Base-by-base conservation (phyloP, 1,140 invertebrate genomes). In the Halictus rubicundus region DNA sequence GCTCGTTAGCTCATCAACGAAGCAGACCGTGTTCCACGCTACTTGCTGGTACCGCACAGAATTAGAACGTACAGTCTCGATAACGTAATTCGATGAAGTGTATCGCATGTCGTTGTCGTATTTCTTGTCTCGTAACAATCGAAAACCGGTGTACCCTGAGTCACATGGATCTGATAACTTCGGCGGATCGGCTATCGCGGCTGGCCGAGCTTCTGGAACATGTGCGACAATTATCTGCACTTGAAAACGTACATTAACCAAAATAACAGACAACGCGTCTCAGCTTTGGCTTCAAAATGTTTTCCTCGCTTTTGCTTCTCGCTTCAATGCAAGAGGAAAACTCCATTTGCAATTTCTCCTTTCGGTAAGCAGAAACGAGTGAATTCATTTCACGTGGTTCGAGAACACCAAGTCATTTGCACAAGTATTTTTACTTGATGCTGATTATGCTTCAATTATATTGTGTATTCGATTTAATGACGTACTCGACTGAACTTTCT, bases 41-140 rank as follows among this genome's bases (percentile, higher is more conserved):
- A 54, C 63, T 66, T 59, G 32, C 23, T 14, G 16, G 49, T 59
- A 2, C 68, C 57, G 14, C 2, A 6, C n/a, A 25, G 65, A 66
- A 79, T 60, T 74, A 39, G 63, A 73, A 73, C 70, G 52, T 27
- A 21, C 54, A 10, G 46, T 54, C 42, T 46, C 23, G 27, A 64
- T 46, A 37, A 66, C 32, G 78, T 79, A 79, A 79, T 74, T 74
- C 71, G 63, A 79, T 74, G 70, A 74, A 79, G 61, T 66, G 52
- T 79, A 79, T 79, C 78, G n/a, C 2, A 27, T 79, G 74, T 79
- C 70, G 69, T 73, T 73, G 61, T 60, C 39, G 16, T 37, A 52
- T 73, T 37, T 73, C 77, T 57, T 42, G 61, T 78, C 68, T 27
- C 60, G 39, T 74, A 52, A 66, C 78, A 61, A n/a, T 61, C 42